Base-by-base conservation (phyloP, 2,113 vertebrate genomes). In the Sinocyclocheilus maitianheensis region DNA sequence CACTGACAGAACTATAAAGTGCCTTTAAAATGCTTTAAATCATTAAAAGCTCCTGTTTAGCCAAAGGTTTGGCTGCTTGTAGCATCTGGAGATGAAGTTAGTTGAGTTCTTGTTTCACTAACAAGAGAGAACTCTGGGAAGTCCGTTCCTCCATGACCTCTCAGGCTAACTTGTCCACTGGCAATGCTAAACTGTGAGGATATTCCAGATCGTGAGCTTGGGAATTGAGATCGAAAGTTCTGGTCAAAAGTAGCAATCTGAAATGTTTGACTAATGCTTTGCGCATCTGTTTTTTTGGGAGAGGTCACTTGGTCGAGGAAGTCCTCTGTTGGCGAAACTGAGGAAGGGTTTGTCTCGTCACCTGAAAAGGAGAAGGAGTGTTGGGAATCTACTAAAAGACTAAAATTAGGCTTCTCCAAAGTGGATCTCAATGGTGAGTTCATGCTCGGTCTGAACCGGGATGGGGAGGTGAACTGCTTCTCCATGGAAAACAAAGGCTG, bases 351-450 rank as follows among this genome's bases (percentile, higher is more conserved):
- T 89, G 97, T 96, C 89, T 99, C 98, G 60, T 99, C 98, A 86
- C 97, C 97, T 92, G 97, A 97, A 95, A 99, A 99, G 65, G 97
- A 96, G 94, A 98, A 99, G 3, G 97, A 96, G 94, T 97, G 97
- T 93, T 99, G 97, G 46, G 98, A 97, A 92, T 99, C 98, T 89
- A 97, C 96, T 75, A 99, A 97, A 83, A 99, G 96, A 92, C 97
- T 97, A 90, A 98, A 99, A 92, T 97, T 97, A 92, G 97, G 96
- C 91, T 99, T 99, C 91, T 99, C 98, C 90, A 98, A 94, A 88
- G 97, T 95, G 92, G 96, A 96, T 94, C 98, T 96, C 89, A 99
- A 91, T 0, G 98, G 97, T 90, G 98, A 97, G 92, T 96, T 97
- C 96, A 99, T 97, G 91, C 96, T 97, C 84, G 97, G 96, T 89